Evolutionary conservation across 2,113 vertebrate species (phyloP).

Genomic region (Girardinichthys multiradiatus): DNA sequence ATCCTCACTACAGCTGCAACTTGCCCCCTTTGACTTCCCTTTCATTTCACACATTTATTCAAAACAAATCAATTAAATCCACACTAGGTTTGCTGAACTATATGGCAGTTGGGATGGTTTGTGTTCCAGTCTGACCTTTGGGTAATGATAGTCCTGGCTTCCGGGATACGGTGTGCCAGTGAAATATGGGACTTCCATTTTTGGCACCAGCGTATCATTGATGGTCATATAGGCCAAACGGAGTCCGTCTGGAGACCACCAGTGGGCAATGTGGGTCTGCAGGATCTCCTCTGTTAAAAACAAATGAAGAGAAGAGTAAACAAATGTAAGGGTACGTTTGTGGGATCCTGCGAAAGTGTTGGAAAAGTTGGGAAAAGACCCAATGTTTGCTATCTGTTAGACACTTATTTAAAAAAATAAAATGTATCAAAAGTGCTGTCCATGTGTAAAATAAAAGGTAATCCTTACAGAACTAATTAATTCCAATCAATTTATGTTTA

Average conservation of each 20-base stretch:
- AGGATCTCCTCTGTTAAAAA: conserved; percentile 89
- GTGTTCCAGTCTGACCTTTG: conserved; percentile 83
- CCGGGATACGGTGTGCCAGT: conserved; percentile 87
- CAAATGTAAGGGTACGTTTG: no score
- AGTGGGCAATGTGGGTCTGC: conserved; percentile 91
- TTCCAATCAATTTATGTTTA: no score
- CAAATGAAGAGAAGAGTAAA: not conserved
- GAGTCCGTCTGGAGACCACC: conserved; percentile 97
- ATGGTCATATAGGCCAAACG: conserved; percentile 95
- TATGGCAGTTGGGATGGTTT: not conserved
- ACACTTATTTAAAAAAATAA: not conserved
- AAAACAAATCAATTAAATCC: not conserved
- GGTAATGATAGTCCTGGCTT: conserved; percentile 89
- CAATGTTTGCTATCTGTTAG: not conserved
- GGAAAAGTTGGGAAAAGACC: not conserved
- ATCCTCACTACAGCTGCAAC: not conserved
- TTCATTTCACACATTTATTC: not conserved
- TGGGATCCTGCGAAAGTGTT: not conserved
- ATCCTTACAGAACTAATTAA: not conserved
- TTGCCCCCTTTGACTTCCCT: not conserved
- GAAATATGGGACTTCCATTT: conserved; percentile 93
- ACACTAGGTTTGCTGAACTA: not conserved
- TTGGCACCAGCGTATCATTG: conserved; percentile 91
- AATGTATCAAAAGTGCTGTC: not conserved
- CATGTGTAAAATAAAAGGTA: not conserved